Percentiles rank a stretch among this genome's conserved stretches.
These are phyloP conservation scores for Drosophila koepferae DNA, from an alignment of 2,888 invertebrate genomes.

Conservation along the genomic window DNA sequence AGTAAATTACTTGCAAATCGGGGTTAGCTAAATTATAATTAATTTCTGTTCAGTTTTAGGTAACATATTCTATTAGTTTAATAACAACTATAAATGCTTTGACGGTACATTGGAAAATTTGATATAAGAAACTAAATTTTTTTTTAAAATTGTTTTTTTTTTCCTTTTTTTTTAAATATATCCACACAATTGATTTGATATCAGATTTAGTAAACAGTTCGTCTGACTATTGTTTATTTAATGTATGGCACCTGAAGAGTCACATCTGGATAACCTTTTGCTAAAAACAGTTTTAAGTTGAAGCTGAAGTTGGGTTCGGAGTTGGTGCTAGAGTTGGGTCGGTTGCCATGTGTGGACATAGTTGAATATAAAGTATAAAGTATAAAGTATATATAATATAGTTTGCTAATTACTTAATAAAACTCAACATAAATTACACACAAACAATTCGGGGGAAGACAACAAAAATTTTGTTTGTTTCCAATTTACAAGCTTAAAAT, in stretches of 20 bases:
- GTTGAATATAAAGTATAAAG: conserved; percentile 32
- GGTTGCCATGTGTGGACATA: conserved; percentile 57
- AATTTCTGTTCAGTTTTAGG: conserved; percentile 50
- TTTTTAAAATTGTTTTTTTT: conserved; percentile 10
- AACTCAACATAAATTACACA: conserved; percentile 78
- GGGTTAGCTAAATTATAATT: conserved; percentile 41
- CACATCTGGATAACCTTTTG: conserved; percentile 64
- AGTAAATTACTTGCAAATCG: conserved; percentile 64
- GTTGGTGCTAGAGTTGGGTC: neutral
- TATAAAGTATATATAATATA: conserved; percentile 10
- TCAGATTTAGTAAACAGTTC: conserved; percentile 21
- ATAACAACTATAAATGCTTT: conserved; percentile 82
- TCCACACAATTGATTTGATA: conserved; percentile 55
- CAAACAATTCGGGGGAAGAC: conserved; percentile 72
- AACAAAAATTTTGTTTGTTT: conserved; percentile 63
- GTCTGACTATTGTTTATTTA: conserved; percentile 63
- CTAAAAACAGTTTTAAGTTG: conserved; percentile 36
- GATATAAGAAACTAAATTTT: conserved; percentile 67
- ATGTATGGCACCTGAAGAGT: conserved; percentile 75
- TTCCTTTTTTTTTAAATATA: conserved; percentile 19
- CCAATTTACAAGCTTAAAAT: conserved; percentile 52
- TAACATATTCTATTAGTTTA: conserved; percentile 62
- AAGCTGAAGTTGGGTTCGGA: neutral
- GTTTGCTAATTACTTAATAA: conserved; percentile 62
- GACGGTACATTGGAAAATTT: conserved; percentile 79